phyloP scores from a whole-genome alignment of 2,113 vertebrate genomes.

The Thamnaconus septentrionalis region DNA sequence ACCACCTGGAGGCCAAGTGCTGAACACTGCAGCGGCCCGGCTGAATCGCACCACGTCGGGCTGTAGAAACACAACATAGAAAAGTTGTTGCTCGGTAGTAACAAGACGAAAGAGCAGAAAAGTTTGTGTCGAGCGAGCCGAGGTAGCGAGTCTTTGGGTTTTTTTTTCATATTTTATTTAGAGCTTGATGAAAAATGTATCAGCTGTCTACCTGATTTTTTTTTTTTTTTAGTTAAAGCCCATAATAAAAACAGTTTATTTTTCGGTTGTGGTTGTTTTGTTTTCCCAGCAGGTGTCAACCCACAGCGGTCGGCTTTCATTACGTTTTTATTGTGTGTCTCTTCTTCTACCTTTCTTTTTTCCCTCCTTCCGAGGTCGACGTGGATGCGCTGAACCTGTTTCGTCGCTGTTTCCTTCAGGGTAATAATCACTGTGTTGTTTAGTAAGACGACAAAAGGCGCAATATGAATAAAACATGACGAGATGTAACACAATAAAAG shows the following conservation, averaged over 20 bases:
- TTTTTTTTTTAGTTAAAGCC: too few relatives aligned
- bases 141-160: background rate
- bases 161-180: background rate
- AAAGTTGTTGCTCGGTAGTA: background rate
- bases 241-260: too few relatives aligned
- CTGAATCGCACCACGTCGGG: too few relatives aligned
- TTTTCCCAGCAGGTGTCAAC: slow-evolving; percentile 15
- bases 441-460: slow-evolving; percentile 22
- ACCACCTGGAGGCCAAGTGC: too few relatives aligned
- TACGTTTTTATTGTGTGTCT: slow-evolving; percentile 20
- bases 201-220: background rate
- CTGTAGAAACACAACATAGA: background rate
- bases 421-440: slow-evolving; percentile 40
- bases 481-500: too few relatives aligned
- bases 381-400: background rate
- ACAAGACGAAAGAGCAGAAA: background rate
- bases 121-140: background rate
- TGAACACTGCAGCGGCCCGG: too few relatives aligned
- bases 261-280: background rate
- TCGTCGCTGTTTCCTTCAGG: slow-evolving; percentile 18
- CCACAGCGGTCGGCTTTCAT: slow-evolving; percentile 9
- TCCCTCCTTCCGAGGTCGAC: too few relatives aligned
- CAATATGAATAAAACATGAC: slow-evolving; percentile 25
- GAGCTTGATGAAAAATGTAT: background rate
- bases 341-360: background rate